Evolutionary conservation across 2,888 invertebrate species (phyloP), one percentile per base, ranked within the genome.

Genomic region (Sialis lutaria): DNA sequence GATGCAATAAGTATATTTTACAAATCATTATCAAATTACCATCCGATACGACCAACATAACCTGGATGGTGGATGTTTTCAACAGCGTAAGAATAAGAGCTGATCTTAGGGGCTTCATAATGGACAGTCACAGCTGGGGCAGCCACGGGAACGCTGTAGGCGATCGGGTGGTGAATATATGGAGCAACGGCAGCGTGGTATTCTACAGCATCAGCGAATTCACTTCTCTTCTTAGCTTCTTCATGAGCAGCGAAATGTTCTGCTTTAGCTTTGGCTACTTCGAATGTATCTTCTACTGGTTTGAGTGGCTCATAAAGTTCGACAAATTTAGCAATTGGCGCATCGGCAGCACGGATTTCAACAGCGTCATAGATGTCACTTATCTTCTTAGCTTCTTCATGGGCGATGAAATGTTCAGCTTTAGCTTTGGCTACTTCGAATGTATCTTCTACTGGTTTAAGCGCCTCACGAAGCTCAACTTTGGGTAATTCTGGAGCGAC

Each of bases 391-490:
- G 65, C 67, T 50, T 60, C 57, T 51, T 63, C 59, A 9, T 61
- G 53, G 22, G 63, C 63, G 3, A 55, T 61, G 42, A 67, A 55
- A 53, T 71, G 70, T 39, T 56, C 59, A 12, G 57, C 59, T 52
- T 64, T 65, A 42, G 69, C 70, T 13, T 63, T 61, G 1, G 59
- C 61, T 7, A 70, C 70, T 57, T 70, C 69, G 7, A 67, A 64
- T 1, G 67, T 68, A 50, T 72, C 70, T 50, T 59, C 57, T 7
- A 67, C 60, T 42, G 62, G 59, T 33, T 53, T 54, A 1, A 56
- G 55, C 12, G 56, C 54, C 22, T 56, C 54, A 33, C 52, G 51
- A 34, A 42, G 32, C 1, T 61, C 58, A 6, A 56, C 53, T 46
- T 58, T 57, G 0, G 64, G 64, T n/a, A 60, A 51, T 6, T 50